These are phyloP conservation scores for Stigmatopora argus DNA, from an alignment of 2,113 vertebrate species.

Conservation along the genomic window DNA sequence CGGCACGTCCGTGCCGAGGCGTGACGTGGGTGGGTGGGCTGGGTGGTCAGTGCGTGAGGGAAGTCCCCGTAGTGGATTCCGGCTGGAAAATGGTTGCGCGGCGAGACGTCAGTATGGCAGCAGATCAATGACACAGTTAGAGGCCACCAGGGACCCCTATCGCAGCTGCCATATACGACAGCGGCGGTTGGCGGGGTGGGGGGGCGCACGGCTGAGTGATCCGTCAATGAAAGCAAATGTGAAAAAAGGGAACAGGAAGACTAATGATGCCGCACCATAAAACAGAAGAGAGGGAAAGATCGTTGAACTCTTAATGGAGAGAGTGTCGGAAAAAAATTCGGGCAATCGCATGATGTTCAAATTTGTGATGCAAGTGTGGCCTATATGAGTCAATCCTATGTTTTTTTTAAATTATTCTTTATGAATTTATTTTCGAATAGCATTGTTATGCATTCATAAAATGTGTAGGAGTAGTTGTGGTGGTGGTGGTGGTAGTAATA, in stretches of 20 bases:
- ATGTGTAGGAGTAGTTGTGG: too few relatives aligned
- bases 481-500: too few relatives aligned
- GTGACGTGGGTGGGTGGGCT: background rate
- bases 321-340: too few relatives aligned
- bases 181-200: slow-evolving; percentile 17
- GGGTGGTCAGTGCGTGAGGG: slow-evolving; percentile 23
- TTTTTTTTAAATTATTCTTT: too few relatives aligned
- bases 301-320: too few relatives aligned
- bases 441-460: too few relatives aligned
- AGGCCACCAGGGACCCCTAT: slow-evolving; percentile 36
- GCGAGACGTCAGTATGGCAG: slow-evolving; percentile 22
- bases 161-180: slow-evolving; percentile 35
- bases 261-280: background rate
- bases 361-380: too few relatives aligned
- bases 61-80: slow-evolving; percentile 25
- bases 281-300: too few relatives aligned
- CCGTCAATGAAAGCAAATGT: slow-evolving; percentile 31
- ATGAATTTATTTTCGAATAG: too few relatives aligned
- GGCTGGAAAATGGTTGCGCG: slow-evolving; percentile 11
- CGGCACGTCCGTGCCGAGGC: slow-evolving; percentile 9
- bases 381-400: too few relatives aligned
- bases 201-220: slow-evolving; percentile 25
- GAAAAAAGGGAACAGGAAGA: background rate
- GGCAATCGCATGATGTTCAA: too few relatives aligned
- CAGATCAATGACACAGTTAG: slow-evolving; percentile 49